Conservation (phyloP, 2,888 invertebrate genomes). For the Platycnemis pennipes region DNA sequence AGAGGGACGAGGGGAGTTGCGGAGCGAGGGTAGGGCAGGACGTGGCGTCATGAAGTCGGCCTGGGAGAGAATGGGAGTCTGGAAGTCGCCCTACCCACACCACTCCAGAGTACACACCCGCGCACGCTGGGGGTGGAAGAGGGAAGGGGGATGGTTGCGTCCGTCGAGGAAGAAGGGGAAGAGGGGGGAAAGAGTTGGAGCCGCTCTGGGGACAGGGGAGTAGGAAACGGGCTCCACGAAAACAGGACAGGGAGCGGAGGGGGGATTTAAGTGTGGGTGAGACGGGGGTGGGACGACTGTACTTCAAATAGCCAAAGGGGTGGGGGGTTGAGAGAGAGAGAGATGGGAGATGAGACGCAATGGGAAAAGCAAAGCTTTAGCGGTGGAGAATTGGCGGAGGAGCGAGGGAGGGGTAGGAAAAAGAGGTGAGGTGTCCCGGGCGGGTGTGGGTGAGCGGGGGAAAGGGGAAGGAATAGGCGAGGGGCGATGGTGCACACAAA, state of each 20-base stretch:
- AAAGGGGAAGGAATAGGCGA: not conserved
- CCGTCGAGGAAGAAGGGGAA: not conserved
- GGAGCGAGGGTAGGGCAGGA: not conserved
- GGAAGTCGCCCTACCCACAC: constrained; percentile 19
- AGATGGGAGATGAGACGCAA: not conserved
- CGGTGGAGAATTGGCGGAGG: not conserved
- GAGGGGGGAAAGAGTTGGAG: not conserved
- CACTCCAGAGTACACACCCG: not conserved
- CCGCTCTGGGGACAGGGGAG: not conserved
- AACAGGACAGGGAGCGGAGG: not conserved
- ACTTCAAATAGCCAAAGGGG: not conserved
- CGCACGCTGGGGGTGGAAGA: not conserved
- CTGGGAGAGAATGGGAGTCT: constrained; percentile 52
- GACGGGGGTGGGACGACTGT: not conserved
- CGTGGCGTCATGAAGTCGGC: constrained; percentile 52
- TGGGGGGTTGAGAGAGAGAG: not conserved
- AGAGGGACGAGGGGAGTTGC: not conserved
- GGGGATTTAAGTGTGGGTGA: not conserved
- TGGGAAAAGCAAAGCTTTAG: constrained; percentile 9
- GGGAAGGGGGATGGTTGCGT: not conserved
- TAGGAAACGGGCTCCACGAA: not conserved
- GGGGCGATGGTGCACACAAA: not conserved
- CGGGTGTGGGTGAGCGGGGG: not conserved
- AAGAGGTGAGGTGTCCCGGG: not conserved
- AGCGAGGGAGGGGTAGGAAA: not conserved